Base-by-base conservation (phyloP, 2,888 invertebrate species). In the Galerucella pusilla region DNA sequence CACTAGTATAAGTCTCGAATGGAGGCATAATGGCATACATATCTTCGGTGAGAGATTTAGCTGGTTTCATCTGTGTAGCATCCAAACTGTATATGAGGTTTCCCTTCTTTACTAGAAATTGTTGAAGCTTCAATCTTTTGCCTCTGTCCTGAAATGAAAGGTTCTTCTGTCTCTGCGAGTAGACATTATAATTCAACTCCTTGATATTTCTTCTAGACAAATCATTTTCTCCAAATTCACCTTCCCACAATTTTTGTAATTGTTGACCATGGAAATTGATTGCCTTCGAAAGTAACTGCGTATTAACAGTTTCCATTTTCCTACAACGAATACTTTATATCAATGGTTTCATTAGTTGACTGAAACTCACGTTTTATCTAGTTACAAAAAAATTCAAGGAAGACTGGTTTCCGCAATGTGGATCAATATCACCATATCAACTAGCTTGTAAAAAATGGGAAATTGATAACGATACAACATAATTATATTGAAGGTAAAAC, bases 241-340 rank as follows among this genome's bases (percentile, higher is more conserved):
- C 91, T 86, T 96, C 96, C 95, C 96, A 96, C 82, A 95, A 91
- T 89, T 96, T 96, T 88, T 94, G 95, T 80, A 96, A 89, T 84
- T 95, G 95, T 84, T 94, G 94, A 2, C 96, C 96, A 89, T 96
- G 96, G 87, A 93, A 96, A 88, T 94, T 94, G 81, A 96, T 89
- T 77, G 94, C 91, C 85, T 93, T 93, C 85, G 92, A 89, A 86
- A 96, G 90, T 77, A 91, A 87, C 73, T 90, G 89, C 77, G 88
- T 82, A 85, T 90, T 90, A 86, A 91, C 86, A 68, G 88, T 85
- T 85, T 90, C 90, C 90, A 89, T 90, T 65, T 63, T 63, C 12
- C 57, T 57, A 57, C n/a, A 57, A 57, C 20, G n/a, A 52, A n/a
- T 52, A 52, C 52, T 14, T n/a, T 14, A 49, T 49, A 12, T 49